Evolutionary conservation across 2,797 vertebrate species (phyloP), one percentile per base, ranked within the genome.

Genomic region (Xenentodon cancila): DNA sequence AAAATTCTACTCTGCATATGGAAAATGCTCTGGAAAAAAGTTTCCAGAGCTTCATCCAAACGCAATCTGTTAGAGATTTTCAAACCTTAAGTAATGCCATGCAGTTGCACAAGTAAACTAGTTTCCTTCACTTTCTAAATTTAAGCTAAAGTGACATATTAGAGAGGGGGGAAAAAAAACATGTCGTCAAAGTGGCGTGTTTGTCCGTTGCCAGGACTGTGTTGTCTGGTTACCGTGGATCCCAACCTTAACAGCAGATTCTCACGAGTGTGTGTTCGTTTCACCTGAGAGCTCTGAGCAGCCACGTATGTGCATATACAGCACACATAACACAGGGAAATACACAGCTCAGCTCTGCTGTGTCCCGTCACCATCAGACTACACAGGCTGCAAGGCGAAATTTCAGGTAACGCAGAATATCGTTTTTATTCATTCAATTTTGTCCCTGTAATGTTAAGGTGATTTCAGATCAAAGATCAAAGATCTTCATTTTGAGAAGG

Each of bases 201-300:
- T 77, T 61, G 11, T 16, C 44, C 27, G 84, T 91, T 86, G 77
- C 87, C 66, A 77, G 15, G 89, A 68, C 70, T 76, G 86, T 32
- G 88, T 91, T 81, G 80, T 86, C 60, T 71, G 64, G 88, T 54
- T 77, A 68, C 75, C 40, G 53, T 15, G 37, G 53, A 37, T 65
- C 75, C 72, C 64, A 48, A 50, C 52, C 48, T 21, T 53, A 50
- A 61, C 59, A 64, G 68, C 50, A 62, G 64, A 81, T 56, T 68
- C 80, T 82, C 86, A 16, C 22, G 72, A 70, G 79, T 67, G 52
- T 62, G 78, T 70, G 50, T 54, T 60, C 32, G 30, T 57, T 73
- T 81, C 60, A 74, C 56, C 60, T 51, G 68, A 79, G 77, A 75
- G 32, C 9, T 57, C 21, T 20, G 21, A 46, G 47, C 59, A 55